phyloP scores from a whole-genome alignment of 2,797 vertebrate species.

The Peromyscus attwateri region DNA sequence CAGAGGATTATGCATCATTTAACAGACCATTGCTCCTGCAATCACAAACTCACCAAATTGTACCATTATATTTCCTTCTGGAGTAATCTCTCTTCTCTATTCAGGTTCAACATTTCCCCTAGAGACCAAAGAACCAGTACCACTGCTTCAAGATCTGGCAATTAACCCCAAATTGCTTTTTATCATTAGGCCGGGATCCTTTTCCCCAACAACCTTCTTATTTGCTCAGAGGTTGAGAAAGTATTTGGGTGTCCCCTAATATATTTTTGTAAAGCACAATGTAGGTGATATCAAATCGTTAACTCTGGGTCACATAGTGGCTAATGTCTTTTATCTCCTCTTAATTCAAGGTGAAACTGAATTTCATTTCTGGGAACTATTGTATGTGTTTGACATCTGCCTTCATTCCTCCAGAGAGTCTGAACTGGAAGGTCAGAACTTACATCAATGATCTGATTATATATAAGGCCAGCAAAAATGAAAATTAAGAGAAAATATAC shows the following conservation, averaged over 20 bases:
- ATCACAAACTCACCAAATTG: constrained; percentile 73
- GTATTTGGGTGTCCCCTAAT: constrained; percentile 16
- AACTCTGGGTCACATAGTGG: constrained; percentile 58
- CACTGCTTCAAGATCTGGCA: constrained; percentile 3
- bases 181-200: constrained; percentile 32
- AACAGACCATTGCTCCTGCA: constrained; percentile 75
- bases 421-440: constrained; percentile 68
- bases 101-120: constrained; percentile 63
- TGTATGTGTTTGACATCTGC: constrained; percentile 19
- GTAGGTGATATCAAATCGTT: constrained; percentile 63
- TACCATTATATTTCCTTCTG: constrained; percentile 73
- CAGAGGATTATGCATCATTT: constrained; percentile 74
- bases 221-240: constrained; percentile 68
- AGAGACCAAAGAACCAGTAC: constrained; percentile 63
- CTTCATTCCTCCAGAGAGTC: neutral
- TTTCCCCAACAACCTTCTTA: constrained; percentile 58
- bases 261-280: constrained; percentile 69
- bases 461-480: constrained; percentile 46
- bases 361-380: constrained; percentile 46
- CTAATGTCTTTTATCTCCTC: constrained; percentile 32
- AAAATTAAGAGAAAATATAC: constrained; percentile 48
- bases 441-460: constrained; percentile 66
- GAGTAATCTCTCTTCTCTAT: constrained; percentile 66
- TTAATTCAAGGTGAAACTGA: constrained; percentile 74
- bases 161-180: constrained; percentile 80